Evolutionary conservation across 2,888 invertebrate genomes (phyloP).

Genomic region (Andricus curvator): DNA sequence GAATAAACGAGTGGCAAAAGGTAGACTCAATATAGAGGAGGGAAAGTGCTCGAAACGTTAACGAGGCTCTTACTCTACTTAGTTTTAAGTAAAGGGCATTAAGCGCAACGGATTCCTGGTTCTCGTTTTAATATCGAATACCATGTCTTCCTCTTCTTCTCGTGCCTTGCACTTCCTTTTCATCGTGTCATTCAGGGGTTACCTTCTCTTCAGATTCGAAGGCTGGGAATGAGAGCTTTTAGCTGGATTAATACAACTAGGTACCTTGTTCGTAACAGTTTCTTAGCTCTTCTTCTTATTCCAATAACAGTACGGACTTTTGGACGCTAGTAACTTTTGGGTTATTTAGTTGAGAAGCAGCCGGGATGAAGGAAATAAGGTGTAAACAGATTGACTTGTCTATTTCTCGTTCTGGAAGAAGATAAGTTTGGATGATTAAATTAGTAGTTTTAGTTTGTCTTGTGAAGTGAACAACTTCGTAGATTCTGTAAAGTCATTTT

Average conservation of each 20-base stretch:
- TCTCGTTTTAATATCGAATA: slow-evolving; percentile 65
- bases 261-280: slow-evolving; percentile 58
- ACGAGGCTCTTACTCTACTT: slow-evolving; percentile 70
- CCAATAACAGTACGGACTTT: slow-evolving; percentile 2
- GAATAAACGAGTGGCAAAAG: slow-evolving; percentile 35
- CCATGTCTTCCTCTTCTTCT: slow-evolving; percentile 56
- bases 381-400: not conserved
- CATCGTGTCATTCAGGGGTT: slow-evolving; percentile 30
- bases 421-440: not conserved
- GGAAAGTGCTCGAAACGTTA: slow-evolving; percentile 62
- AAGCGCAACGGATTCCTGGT: slow-evolving; percentile 61
- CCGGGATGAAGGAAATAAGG: not conserved
- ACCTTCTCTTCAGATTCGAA: slow-evolving; percentile 16
- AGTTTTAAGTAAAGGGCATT: slow-evolving; percentile 68
- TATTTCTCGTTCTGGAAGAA: not conserved
- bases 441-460: not conserved
- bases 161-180: slow-evolving; percentile 47
- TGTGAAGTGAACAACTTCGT: not conserved
- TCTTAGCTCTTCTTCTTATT: slow-evolving; percentile 46
- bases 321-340: slow-evolving; percentile 23
- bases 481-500: not conserved
- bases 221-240: slow-evolving; percentile 64
- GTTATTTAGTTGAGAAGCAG: slow-evolving; percentile 18
- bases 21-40: slow-evolving; percentile 51
- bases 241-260: slow-evolving; percentile 69